These are phyloP conservation scores for Oplegnathus fasciatus DNA, from an alignment of 2,113 vertebrate species.

Conservation along the genomic window DNA sequence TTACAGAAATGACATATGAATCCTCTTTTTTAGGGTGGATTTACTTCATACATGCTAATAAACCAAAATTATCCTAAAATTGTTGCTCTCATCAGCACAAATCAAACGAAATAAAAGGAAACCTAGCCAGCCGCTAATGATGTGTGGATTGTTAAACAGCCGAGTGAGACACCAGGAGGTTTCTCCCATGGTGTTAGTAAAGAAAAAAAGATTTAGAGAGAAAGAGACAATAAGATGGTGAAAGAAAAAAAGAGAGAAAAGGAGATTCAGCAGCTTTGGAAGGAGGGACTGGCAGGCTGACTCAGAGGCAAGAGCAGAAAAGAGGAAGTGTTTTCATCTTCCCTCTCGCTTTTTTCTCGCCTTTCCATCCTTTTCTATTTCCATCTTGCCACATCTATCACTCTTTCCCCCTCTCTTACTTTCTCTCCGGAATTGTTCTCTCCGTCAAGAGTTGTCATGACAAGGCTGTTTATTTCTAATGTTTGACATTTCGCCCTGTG, in stretches of 20 bases:
- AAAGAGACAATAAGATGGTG: slow-evolving; percentile 17
- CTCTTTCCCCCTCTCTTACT: slow-evolving; percentile 33
- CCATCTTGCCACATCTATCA: slow-evolving; percentile 49
- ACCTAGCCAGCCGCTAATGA: slow-evolving; percentile 50
- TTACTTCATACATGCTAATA: slow-evolving; percentile 15
- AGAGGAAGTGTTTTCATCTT: slow-evolving; percentile 54
- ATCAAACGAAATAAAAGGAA: slow-evolving; percentile 56
- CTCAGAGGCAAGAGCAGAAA: slow-evolving; percentile 44
- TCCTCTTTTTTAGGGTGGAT: background rate
- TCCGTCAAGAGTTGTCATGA: slow-evolving; percentile 73
- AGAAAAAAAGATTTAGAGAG: slow-evolving; percentile 26
- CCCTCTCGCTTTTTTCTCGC: slow-evolving; percentile 10
- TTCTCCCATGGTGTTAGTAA: slow-evolving; percentile 12
- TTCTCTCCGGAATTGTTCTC: slow-evolving; percentile 65
- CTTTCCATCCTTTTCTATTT: slow-evolving; percentile 59
- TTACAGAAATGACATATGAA: background rate
- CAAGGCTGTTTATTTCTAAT: slow-evolving; percentile 75
- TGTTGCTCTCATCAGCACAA: slow-evolving; percentile 16
- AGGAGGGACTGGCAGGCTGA: slow-evolving; percentile 54
- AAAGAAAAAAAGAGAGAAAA: background rate
- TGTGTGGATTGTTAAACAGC: slow-evolving; percentile 52
- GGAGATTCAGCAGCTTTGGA: slow-evolving; percentile 51
- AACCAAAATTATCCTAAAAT: slow-evolving; percentile 11
- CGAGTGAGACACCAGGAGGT: slow-evolving; percentile 44
- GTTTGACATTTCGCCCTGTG: slow-evolving; percentile 74